Evolutionary conservation across 2,797 vertebrate species (phyloP).

Genomic region (Paguma larvata): DNA sequence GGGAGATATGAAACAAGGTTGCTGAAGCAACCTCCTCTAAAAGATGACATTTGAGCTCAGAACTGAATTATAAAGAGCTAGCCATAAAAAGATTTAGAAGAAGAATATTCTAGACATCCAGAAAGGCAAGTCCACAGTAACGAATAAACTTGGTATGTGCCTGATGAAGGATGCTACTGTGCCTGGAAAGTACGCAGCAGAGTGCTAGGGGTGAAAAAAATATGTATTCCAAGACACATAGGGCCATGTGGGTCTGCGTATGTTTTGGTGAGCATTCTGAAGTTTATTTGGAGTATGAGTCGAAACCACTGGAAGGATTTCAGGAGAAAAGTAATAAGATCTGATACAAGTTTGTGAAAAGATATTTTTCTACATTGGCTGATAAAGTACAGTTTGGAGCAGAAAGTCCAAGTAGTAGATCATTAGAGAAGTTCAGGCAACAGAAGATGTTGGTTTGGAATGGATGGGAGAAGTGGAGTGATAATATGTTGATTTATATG

Average conservation of each 20-base stretch:
- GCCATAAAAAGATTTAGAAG: neutral
- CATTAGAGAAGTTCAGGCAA: neutral
- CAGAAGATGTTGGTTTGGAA: neutral
- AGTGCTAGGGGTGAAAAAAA: neutral
- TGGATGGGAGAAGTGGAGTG: neutral
- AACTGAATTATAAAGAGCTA: neutral
- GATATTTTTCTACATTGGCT: neutral
- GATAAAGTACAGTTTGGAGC: neutral
- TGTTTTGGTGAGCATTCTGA: neutral
- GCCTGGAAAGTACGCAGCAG: neutral
- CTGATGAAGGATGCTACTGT: neutral
- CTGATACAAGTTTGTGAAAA: neutral
- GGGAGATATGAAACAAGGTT: neutral
- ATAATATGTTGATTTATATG: neutral
- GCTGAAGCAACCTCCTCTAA: neutral
- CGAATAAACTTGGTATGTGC: neutral
- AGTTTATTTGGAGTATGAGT: neutral
- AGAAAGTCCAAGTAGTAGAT: neutral
- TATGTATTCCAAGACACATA: neutral
- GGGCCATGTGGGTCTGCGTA: neutral
- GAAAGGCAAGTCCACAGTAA: neutral
- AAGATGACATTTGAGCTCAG: neutral
- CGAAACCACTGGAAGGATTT: conserved; percentile 1
- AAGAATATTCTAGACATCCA: neutral
- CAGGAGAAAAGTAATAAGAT: neutral